Evolutionary conservation across 2,113 vertebrate species (phyloP).

Genomic region (Platichthys stellatus): DNA sequence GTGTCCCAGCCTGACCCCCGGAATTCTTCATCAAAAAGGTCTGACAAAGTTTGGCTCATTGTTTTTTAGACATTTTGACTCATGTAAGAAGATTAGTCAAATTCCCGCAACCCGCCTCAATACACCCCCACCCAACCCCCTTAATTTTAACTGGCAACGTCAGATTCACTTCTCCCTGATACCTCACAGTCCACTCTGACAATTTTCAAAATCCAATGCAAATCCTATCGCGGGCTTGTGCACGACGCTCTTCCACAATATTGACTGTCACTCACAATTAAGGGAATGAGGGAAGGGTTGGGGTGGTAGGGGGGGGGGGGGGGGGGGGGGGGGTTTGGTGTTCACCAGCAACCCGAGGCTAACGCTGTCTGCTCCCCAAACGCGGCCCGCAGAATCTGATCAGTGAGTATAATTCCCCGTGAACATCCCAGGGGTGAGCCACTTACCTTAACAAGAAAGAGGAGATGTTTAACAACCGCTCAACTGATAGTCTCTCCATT

Average conservation of each 20-base stretch:
- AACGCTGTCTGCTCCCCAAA: slow-evolving; percentile 69
- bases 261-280: slow-evolving; percentile 83
- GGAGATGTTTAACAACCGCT: slow-evolving; percentile 76
- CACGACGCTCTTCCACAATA: slow-evolving; percentile 73
- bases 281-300: slow-evolving; percentile 64
- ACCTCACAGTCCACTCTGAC: slow-evolving; percentile 79
- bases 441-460: slow-evolving; percentile 80
- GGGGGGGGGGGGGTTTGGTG: slow-evolving; percentile 58
- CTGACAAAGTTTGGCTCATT: slow-evolving; percentile 61
- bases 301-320: slow-evolving; percentile 19
- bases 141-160: slow-evolving; percentile 77
- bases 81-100: slow-evolving; percentile 74
- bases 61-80: slow-evolving; percentile 72
- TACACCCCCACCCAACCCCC: slow-evolving; percentile 41
- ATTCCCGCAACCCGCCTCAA: slow-evolving; percentile 46
- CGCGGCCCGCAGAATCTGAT: slow-evolving; percentile 78
- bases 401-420: slow-evolving; percentile 81
- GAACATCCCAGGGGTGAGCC: slow-evolving; percentile 81
- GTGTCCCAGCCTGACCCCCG: slow-evolving; percentile 51
- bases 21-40: slow-evolving; percentile 56
- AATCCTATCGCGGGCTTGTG: slow-evolving; percentile 78
- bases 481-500: slow-evolving; percentile 65
- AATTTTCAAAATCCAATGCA: slow-evolving; percentile 83
- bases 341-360: slow-evolving; percentile 76
- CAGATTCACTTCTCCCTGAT: slow-evolving; percentile 73